Evolutionary conservation across 2,888 invertebrate species (phyloP), one percentile per base, ranked within the genome.

Genomic region (Phengaris arion): DNA sequence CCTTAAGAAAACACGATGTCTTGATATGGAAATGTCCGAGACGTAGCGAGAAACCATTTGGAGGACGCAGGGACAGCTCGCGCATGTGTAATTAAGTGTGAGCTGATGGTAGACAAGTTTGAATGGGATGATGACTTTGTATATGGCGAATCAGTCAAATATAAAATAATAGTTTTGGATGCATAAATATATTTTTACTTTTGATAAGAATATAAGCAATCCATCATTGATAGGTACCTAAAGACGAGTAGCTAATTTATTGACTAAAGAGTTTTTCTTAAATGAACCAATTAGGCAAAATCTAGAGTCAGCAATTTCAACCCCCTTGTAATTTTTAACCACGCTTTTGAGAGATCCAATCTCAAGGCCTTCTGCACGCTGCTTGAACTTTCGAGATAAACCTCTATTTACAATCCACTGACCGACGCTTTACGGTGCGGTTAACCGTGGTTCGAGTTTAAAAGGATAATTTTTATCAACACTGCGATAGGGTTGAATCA

Each of bases 1-100:
- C 93, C 93, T 93, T 92, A 92, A 93, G 93, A 93, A 93, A 93
- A 93, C 93, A 93, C 92, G 93, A 93, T 93, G 93, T 92, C 92
- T 91, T 92, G 93, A 93, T 93, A 93, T 93, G 93, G 92, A 92
- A 93, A 93, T 93, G 90, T 92, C 92, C 90, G 83, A 88, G 90
- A 87, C 88, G 87, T 89, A 90, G 91, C 87, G 89, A 90, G 89
- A 84, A 92, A 92, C 92, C 91, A 92, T 92, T 92, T 90, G 87
- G 89, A 85, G 88, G 90, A 91, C 90, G 88, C 86, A 87, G 86
- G 88, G 87, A 88, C 88, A 86, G 85, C 86, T 85, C 85, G 85
- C 87, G 89, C 89, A 90, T 90, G 85, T 86, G 86, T 88, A 90
- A 91, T 91, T 90, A 91, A 69, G 69, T 46, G 87, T 83, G 4